phyloP scores from a whole-genome alignment of 2,888 invertebrate genomes.

The Nineta flava region DNA sequence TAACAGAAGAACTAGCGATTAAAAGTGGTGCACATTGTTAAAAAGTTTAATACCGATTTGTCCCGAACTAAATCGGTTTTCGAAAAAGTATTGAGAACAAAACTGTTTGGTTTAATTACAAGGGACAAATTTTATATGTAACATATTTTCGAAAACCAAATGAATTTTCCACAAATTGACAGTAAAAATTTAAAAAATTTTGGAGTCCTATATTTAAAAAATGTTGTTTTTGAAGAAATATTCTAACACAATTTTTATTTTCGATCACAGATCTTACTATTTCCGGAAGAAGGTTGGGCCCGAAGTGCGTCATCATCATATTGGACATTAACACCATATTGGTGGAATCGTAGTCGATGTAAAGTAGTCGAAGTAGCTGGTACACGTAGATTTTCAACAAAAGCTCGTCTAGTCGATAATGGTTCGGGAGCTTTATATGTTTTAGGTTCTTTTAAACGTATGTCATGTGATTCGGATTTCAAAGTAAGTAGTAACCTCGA shows the following conservation, averaged over 20 bases:
- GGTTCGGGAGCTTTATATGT: slow-evolving; percentile 66
- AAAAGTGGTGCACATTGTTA: too few species aligned
- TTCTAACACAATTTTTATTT: background rate
- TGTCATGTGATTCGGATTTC: slow-evolving; percentile 55
- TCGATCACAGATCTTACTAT: slow-evolving; percentile 52
- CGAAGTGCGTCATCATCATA: slow-evolving; percentile 72
- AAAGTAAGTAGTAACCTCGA: slow-evolving; percentile 40
- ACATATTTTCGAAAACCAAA: too few species aligned
- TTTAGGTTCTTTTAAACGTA: slow-evolving; percentile 61
- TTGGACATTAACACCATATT: slow-evolving; percentile 73
- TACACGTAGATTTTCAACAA: slow-evolving; percentile 55
- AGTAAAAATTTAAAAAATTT: too few species aligned
- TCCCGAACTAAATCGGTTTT: too few species aligned
- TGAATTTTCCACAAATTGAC: too few species aligned
- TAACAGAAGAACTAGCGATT: too few species aligned
- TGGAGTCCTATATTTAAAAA: too few species aligned
- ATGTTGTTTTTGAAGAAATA: too few species aligned
- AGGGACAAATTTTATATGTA: too few species aligned
- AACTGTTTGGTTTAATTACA: too few species aligned
- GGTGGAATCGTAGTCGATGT: slow-evolving; percentile 73
- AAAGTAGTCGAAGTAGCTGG: slow-evolving; percentile 75
- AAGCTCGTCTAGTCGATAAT: slow-evolving; percentile 64
- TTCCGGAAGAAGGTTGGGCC: slow-evolving; percentile 82
- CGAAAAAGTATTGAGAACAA: too few species aligned
- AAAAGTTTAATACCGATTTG: too few species aligned